Evolutionary conservation across 2,113 vertebrate species (phyloP).

Genomic region (Patagioenas fasciata): DNA sequence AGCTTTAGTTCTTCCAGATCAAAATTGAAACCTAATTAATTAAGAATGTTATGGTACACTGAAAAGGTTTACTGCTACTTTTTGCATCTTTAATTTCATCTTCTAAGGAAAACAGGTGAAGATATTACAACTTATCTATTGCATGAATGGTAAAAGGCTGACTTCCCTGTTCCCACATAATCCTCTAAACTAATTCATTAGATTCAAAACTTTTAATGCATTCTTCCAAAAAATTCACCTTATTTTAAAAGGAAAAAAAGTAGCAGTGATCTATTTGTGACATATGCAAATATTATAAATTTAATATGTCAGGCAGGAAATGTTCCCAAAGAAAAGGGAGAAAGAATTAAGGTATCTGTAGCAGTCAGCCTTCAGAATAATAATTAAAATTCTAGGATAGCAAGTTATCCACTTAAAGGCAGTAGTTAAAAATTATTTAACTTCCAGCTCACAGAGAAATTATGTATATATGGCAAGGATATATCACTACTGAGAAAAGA

Average conservation of each 20-base stretch:
- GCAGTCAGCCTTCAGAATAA: not conserved
- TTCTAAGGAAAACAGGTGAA: not conserved
- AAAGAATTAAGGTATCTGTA: not conserved
- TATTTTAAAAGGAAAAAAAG: not conserved
- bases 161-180: not conserved
- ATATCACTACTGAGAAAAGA: not conserved
- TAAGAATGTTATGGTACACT: slow-evolving; percentile 73
- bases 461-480: not conserved
- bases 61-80: slow-evolving; percentile 53
- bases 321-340: not conserved
- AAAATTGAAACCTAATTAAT: slow-evolving; percentile 86
- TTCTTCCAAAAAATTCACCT: not conserved
- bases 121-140: not conserved
- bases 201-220: not conserved
- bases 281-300: not conserved
- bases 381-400: not conserved
- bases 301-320: not conserved
- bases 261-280: not conserved
- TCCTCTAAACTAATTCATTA: not conserved
- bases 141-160: not conserved
- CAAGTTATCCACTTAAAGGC: not conserved
- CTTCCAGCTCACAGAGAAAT: not conserved
- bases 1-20: slow-evolving; percentile 77
- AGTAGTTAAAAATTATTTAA: not conserved
- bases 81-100: slow-evolving; percentile 49